Percentiles rank a stretch among this genome's conserved stretches.
Evolutionary conservation across 2,113 vertebrate genomes (phyloP).

Genomic region (Tauraco erythrolophus): DNA sequence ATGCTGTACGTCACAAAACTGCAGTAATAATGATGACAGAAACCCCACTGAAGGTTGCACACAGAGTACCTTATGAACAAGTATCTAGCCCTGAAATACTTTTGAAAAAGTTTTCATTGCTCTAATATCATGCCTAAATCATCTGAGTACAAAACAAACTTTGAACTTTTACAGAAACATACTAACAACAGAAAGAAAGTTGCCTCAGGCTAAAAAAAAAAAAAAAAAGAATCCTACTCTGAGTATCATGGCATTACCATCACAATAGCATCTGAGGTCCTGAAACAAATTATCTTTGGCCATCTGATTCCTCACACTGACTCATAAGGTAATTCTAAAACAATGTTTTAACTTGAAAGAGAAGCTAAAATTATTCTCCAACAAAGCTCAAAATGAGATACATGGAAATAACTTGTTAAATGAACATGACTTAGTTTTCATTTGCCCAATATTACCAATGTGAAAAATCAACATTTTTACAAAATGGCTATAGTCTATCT

Average conservation of each 20-base stretch:
- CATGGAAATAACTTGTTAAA: background rate
- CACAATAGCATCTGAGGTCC: background rate
- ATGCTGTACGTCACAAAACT: constrained; percentile 29
- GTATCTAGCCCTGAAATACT: background rate
- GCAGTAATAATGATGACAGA: background rate
- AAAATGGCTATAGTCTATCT: background rate
- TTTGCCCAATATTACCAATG: background rate
- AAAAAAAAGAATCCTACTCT: background rate
- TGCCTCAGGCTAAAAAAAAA: background rate
- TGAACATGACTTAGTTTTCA: background rate
- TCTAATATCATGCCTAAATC: background rate
- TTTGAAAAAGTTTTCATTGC: background rate
- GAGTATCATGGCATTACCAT: background rate
- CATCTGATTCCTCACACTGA: background rate
- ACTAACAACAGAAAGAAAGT: background rate
- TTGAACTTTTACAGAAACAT: background rate
- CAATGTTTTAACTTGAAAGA: background rate
- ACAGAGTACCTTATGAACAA: background rate
- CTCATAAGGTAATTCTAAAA: background rate
- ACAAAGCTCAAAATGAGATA: background rate
- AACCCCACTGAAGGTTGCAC: background rate
- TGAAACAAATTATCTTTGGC: background rate
- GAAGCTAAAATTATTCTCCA: background rate
- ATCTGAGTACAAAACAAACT: background rate
- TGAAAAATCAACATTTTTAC: background rate